phyloP scores from a whole-genome alignment of 2,113 vertebrate species.

The Pterophyllum scalare region DNA sequence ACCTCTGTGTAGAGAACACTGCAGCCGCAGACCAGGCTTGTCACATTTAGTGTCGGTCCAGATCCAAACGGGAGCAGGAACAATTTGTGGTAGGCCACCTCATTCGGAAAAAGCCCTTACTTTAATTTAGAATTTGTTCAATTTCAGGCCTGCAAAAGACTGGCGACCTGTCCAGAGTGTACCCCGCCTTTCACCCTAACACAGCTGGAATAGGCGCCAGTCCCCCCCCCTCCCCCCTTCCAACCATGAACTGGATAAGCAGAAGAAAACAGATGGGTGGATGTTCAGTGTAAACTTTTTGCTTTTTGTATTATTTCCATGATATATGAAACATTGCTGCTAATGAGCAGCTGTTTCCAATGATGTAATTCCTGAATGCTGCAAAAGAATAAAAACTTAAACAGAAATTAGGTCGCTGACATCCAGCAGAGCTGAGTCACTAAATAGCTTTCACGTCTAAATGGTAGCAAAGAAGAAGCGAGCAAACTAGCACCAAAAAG shows the following conservation, averaged over 20 bases:
- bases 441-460: conserved; percentile 11
- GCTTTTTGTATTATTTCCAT: not conserved
- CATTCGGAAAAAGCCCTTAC: not conserved
- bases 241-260: not conserved
- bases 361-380: conserved; percentile 21
- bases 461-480: conserved; percentile 16
- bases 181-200: not conserved
- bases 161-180: not conserved
- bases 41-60: not conserved
- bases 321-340: conserved; percentile 9
- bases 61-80: conserved; percentile 9
- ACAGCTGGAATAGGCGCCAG: not conserved
- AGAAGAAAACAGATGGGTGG: not conserved
- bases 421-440: conserved; percentile 36
- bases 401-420: conserved; percentile 16
- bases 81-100: conserved; percentile 6
- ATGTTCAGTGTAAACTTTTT: not conserved
- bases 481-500: not conserved
- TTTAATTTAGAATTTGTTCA: not conserved
- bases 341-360: conserved; percentile 41
- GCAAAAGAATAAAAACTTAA: not conserved
- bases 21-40: not conserved
- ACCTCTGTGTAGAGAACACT: not conserved
- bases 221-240: not conserved
- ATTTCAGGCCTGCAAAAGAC: not conserved